These are phyloP conservation scores for Sycophila texana DNA, from an alignment of 2,888 invertebrate species.

Conservation along the genomic window DNA sequence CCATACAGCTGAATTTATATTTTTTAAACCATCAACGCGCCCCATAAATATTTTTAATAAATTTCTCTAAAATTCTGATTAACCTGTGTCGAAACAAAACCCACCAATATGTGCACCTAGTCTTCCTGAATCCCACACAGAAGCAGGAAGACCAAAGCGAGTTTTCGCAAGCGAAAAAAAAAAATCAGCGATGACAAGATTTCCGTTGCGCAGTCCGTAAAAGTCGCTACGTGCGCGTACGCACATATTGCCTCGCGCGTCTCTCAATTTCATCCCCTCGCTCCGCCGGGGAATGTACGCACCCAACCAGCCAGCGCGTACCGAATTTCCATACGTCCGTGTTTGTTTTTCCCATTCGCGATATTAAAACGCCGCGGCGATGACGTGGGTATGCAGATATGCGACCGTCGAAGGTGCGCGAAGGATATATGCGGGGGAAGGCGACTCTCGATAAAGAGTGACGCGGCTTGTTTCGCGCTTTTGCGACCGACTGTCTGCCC, in stretches of 20 bases:
- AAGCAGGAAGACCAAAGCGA: not conserved
- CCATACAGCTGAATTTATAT: not conserved
- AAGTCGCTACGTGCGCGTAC: too few species aligned
- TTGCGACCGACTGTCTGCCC: not conserved
- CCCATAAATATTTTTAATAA: too few species aligned
- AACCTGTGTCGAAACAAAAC: too few species aligned
- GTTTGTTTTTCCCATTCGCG: conserved; percentile 56
- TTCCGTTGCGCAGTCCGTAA: too few species aligned
- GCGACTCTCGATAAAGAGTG: conserved; percentile 7
- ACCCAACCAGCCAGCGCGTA: not conserved
- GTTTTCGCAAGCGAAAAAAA: not conserved
- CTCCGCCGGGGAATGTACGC: not conserved
- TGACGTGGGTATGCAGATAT: conserved; percentile 20
- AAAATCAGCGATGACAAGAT: not conserved
- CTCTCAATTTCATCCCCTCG: too few species aligned
- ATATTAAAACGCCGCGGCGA: conserved; percentile 53
- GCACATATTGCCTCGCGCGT: too few species aligned
- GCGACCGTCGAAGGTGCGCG: not conserved
- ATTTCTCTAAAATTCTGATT: too few species aligned
- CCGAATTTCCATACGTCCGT: conserved; percentile 55
- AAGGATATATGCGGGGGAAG: conserved; percentile 4
- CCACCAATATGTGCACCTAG: too few species aligned
- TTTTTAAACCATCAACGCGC: not conserved
- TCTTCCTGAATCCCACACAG: not conserved
- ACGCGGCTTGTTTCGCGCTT: conserved; percentile 27